Percentiles rank a stretch among this genome's conserved stretches.
Evolutionary conservation across 1,140 invertebrate genomes (phyloP).

Genomic region (Yoshiicerus persimilis): DNA sequence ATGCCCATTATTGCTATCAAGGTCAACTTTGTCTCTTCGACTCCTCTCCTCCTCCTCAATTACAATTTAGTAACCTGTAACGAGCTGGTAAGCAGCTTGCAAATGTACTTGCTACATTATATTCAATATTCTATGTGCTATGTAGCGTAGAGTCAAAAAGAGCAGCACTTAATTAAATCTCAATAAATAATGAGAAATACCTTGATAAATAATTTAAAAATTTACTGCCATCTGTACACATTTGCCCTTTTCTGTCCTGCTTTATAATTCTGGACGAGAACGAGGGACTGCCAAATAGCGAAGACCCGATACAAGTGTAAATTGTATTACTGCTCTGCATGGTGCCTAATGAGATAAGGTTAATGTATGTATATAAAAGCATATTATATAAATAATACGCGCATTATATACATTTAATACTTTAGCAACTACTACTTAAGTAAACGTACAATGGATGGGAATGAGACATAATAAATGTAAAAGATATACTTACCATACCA

Average conservation of each 20-base stretch:
- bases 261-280: not conserved
- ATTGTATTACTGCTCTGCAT: not conserved
- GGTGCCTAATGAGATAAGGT: not conserved
- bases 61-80: not conserved
- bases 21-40: not conserved
- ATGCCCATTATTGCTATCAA: not conserved
- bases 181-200: slow-evolving; percentile 3
- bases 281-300: not conserved
- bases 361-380: not conserved
- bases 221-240: not conserved
- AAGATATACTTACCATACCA: not conserved
- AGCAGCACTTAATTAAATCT: not conserved
- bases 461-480: not conserved
- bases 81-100: not conserved
- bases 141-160: not conserved
- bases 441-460: not conserved
- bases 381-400: not conserved
- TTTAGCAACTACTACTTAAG: too few relatives aligned
- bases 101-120: not conserved
- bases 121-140: not conserved
- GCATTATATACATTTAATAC: too few relatives aligned
- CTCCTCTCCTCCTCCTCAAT: not conserved
- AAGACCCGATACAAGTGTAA: not conserved
- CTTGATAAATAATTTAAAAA: slow-evolving; percentile 5
- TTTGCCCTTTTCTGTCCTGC: not conserved